These are phyloP conservation scores for Armadillidium nasatum DNA, from an alignment of 1,140 invertebrate species.

Conservation along the genomic window DNA sequence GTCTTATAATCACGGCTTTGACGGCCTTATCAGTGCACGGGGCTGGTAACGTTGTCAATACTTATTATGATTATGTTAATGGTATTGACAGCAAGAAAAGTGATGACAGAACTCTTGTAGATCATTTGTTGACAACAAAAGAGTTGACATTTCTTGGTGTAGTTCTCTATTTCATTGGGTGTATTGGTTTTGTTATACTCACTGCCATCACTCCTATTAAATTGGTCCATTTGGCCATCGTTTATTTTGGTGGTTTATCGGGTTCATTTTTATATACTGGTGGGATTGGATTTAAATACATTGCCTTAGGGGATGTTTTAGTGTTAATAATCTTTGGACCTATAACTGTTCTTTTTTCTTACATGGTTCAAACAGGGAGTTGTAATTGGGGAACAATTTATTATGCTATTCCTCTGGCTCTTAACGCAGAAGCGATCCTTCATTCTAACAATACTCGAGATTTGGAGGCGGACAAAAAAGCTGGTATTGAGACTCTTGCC, in stretches of 20 bases:
- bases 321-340: conserved; percentile 91
- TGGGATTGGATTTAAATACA: conserved; percentile 89
- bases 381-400: conserved; percentile 80
- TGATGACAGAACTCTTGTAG: conserved; percentile 87
- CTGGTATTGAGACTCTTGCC: conserved; percentile 85
- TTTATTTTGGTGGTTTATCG: conserved; percentile 93
- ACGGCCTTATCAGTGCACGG: conserved; percentile 87
- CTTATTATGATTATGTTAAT: conserved; percentile 89
- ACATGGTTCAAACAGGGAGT: conserved; percentile 81
- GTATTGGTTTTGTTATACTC: conserved; percentile 77
- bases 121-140: conserved; percentile 77
- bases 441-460: conserved; percentile 93
- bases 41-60: conserved; percentile 94
- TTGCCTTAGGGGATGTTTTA: conserved; percentile 81
- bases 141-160: conserved; percentile 82
- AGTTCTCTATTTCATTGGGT: conserved; percentile 78
- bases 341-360: conserved; percentile 88
- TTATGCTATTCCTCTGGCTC: conserved; percentile 85
- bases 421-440: conserved; percentile 91
- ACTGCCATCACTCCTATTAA: conserved; percentile 75
- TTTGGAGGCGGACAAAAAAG: conserved; percentile 73
- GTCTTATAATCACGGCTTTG: conserved; percentile 64
- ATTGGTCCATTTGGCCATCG: conserved; percentile 87
- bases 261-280: conserved; percentile 87
- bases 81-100: conserved; percentile 85